A percentile compares a stretch with the other conserved stretches of the same genome.
Conservation (phyloP, 2,113 vertebrate genomes). For the Clinocottus analis region DNA sequence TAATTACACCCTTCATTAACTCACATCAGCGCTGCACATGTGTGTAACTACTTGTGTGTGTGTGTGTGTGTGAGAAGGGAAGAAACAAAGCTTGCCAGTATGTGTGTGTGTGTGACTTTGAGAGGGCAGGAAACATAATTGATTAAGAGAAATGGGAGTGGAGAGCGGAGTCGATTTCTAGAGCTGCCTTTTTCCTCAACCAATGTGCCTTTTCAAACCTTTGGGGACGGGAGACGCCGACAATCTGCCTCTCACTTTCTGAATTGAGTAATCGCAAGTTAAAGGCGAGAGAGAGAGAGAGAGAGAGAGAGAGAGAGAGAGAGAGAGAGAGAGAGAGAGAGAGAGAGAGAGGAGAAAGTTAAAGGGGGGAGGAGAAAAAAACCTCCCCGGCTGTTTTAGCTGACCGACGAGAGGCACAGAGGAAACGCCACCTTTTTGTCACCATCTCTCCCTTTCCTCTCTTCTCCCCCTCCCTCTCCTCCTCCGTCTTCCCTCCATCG, state of each 20-base stretch:
- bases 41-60: conserved; percentile 48
- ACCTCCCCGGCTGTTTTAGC: conserved; percentile 26
- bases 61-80: neutral
- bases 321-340: too few relatives aligned
- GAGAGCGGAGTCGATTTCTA: conserved; percentile 69
- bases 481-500: conserved; percentile 45
- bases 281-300: conserved; percentile 8
- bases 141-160: conserved; percentile 74
- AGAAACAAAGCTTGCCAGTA: conserved; percentile 9
- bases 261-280: conserved; percentile 27
- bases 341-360: too few relatives aligned
- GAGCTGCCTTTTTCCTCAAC: conserved; percentile 71
- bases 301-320: too few relatives aligned
- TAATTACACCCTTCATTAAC: conserved; percentile 84
- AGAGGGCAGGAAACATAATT: conserved; percentile 35
- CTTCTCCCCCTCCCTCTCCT: conserved; percentile 28
- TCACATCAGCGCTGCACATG: conserved; percentile 72
- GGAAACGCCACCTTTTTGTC: conserved; percentile 69
- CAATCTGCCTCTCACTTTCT: conserved; percentile 66
- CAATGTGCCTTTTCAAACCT: conserved; percentile 59
- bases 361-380: neutral
- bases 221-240: conserved; percentile 43
- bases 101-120: conserved; percentile 23
- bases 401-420: conserved; percentile 56
- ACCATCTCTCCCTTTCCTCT: conserved; percentile 40